phyloP scores from a whole-genome alignment of 2,113 vertebrate genomes.

The Ginglymostoma cirratum region DNA sequence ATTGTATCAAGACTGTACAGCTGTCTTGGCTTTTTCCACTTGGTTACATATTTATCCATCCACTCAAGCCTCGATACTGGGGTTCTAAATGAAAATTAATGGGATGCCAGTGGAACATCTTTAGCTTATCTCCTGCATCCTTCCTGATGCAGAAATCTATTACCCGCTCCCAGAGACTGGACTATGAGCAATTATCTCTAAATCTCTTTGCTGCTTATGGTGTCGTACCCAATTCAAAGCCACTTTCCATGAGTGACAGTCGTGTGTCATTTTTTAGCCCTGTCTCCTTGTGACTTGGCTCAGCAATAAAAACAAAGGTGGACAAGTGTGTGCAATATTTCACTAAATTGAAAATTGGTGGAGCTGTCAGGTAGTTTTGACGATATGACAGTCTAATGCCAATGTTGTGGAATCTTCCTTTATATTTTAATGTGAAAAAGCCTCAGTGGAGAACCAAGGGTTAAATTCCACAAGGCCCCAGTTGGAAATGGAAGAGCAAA shows the following conservation, averaged over 20 bases:
- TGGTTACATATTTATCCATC: not conserved
- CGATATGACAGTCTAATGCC: not conserved
- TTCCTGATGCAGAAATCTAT: not conserved
- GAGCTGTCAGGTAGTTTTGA: not conserved
- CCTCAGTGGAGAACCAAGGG: not conserved
- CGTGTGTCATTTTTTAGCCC: not conserved
- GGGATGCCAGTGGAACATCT: not conserved
- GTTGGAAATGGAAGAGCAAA: not conserved
- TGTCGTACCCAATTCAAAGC: constrained; percentile 3
- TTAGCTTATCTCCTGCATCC: not conserved
- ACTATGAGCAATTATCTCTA: not conserved
- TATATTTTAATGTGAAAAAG: not conserved
- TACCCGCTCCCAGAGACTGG: not conserved
- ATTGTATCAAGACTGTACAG: not conserved
- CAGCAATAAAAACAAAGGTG: not conserved
- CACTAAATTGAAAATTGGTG: not conserved
- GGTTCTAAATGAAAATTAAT: not conserved
- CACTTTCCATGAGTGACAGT: not conserved
- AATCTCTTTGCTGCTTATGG: not conserved
- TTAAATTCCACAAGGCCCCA: not conserved
- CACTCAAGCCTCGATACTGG: too few species aligned
- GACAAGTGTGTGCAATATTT: not conserved
- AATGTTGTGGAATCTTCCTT: not conserved
- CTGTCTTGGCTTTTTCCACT: not conserved
- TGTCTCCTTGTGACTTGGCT: not conserved